These are phyloP conservation scores for Tholera decimalis DNA, from an alignment of 2,888 invertebrate species.

Conservation along the genomic window DNA sequence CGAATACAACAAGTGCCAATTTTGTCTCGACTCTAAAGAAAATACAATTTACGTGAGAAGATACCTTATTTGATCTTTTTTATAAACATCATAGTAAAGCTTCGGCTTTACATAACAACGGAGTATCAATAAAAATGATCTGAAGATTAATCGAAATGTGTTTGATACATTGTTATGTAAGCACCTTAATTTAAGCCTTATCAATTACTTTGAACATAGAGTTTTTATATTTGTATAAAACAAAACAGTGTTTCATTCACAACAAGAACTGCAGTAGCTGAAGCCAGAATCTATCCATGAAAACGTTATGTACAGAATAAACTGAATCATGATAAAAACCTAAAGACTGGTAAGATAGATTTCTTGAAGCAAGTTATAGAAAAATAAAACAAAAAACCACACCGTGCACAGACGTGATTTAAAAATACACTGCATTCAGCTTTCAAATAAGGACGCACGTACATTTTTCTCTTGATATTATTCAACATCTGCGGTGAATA, in stretches of 20 bases:
- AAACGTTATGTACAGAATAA: neutral
- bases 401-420: neutral
- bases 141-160: slow-evolving; percentile 1
- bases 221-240: neutral
- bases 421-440: slow-evolving; percentile 16
- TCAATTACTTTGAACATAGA: no score
- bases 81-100: neutral
- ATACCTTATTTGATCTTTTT: slow-evolving; percentile 15
- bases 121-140: neutral
- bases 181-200: neutral
- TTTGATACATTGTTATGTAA: neutral
- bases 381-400: slow-evolving; percentile 8
- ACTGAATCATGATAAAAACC: neutral
- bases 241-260: neutral
- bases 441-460: slow-evolving; percentile 14
- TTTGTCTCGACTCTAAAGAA: neutral
- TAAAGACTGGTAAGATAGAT: slow-evolving; percentile 6
- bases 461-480: slow-evolving; percentile 21
- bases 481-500: slow-evolving; percentile 33
- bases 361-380: slow-evolving; percentile 6
- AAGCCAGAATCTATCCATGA: slow-evolving; percentile 2
- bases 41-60: neutral
- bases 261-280: neutral
- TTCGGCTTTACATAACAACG: neutral
- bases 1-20: slow-evolving; percentile 7